A percentile compares a stretch with the other conserved stretches of the same genome.
phyloP scores from a whole-genome alignment of 2,113 vertebrate species.

The Rhagologus leucostigma region DNA sequence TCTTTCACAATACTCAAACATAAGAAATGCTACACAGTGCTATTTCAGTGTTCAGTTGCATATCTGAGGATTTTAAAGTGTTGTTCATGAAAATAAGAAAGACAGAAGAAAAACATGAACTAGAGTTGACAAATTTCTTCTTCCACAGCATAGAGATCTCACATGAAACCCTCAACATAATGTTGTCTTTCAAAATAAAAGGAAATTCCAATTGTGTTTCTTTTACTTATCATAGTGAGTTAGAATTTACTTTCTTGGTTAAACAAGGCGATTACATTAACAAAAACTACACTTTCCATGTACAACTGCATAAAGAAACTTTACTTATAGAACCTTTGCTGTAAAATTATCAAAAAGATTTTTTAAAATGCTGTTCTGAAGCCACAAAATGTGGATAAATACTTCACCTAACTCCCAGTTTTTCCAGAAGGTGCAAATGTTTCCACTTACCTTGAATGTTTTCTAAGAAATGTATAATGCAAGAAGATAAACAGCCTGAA shows the following conservation, averaged over 20 bases:
- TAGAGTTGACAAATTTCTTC: not conserved
- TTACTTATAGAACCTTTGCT: not conserved
- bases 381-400: not conserved
- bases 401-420: not conserved
- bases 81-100: not conserved
- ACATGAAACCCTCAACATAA: not conserved
- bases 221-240: not conserved
- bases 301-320: not conserved
- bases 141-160: not conserved
- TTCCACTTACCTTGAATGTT: not conserved
- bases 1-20: not conserved
- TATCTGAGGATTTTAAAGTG: not conserved
- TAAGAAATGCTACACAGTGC: not conserved
- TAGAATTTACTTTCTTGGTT: not conserved
- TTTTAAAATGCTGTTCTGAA: not conserved
- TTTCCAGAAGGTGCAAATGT: not conserved
- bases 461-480: not conserved
- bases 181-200: not conserved
- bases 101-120: not conserved
- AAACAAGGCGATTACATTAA: not conserved
- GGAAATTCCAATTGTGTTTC: not conserved
- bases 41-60: not conserved
- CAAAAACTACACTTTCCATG: not conserved
- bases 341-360: not conserved
- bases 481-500: constrained; percentile 1